Conservation (phyloP, 2,113 vertebrate species). For the Synchiropus splendidus region DNA sequence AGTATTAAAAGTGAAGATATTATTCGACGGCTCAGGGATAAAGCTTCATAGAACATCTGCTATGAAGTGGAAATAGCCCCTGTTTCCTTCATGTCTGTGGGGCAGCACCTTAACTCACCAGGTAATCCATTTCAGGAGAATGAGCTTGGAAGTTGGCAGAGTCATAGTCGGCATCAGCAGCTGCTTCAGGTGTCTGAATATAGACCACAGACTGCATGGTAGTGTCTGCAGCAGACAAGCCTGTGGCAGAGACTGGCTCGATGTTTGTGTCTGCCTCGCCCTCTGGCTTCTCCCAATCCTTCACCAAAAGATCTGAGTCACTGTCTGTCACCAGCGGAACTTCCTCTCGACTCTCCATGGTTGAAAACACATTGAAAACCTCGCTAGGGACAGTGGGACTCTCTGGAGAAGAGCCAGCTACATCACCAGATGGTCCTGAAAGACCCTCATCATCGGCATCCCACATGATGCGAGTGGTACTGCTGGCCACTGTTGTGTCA, state of each 20-base stretch:
- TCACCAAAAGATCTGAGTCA: slow-evolving; percentile 9
- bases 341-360: slow-evolving; percentile 6
- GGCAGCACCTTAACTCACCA: slow-evolving; percentile 66
- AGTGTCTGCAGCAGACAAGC: slow-evolving; percentile 33
- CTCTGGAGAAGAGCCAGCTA: slow-evolving; percentile 17
- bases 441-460: slow-evolving; percentile 15
- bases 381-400: slow-evolving; percentile 25
- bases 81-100: no score
- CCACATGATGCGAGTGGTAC: slow-evolving; percentile 11
- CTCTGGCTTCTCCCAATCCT: slow-evolving; percentile 22
- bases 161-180: slow-evolving; percentile 38
- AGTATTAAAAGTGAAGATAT: no score
- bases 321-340: slow-evolving; percentile 6
- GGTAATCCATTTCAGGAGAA: slow-evolving; percentile 62
- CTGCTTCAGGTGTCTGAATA: slow-evolving; percentile 44
- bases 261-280: slow-evolving; percentile 42
- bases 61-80: no score
- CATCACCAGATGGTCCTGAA: slow-evolving; percentile 24
- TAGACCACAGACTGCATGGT: background rate
- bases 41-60: no score
- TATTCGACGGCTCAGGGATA: no score
- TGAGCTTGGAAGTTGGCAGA: slow-evolving; percentile 75
- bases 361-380: slow-evolving; percentile 6
- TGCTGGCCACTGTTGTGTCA: slow-evolving; percentile 25
- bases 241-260: slow-evolving; percentile 66